Percentiles rank a stretch among this genome's conserved stretches.
phyloP scores from a whole-genome alignment of 2,797 vertebrate species.

The Paedocypris micromegethes region DNA sequence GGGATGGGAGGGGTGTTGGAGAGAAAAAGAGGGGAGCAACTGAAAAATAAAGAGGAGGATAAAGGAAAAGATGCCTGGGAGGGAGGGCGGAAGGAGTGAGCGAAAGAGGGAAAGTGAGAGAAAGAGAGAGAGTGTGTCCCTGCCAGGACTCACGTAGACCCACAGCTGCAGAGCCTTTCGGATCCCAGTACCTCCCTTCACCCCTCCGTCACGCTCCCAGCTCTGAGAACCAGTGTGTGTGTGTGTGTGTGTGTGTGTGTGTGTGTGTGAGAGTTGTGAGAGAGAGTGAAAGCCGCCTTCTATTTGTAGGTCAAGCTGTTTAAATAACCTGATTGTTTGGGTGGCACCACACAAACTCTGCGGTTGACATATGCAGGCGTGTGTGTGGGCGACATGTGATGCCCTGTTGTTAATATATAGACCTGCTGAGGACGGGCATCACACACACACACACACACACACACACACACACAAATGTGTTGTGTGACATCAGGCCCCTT shows the following conservation, averaged over 20 bases:
- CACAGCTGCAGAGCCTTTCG: slow-evolving; percentile 50
- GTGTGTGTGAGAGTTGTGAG: not conserved
- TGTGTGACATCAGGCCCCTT: slow-evolving; percentile 31
- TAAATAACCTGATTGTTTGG: slow-evolving; percentile 40
- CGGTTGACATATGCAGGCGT: slow-evolving; percentile 1
- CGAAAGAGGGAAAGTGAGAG: slow-evolving; percentile 28
- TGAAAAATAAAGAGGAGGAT: slow-evolving; percentile 36
- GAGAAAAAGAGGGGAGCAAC: slow-evolving; percentile 38
- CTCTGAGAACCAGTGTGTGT: slow-evolving; percentile 14
- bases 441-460: slow-evolving; percentile 10
- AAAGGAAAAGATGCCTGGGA: slow-evolving; percentile 36
- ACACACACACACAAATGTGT: slow-evolving; percentile 17
- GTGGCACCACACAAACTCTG: slow-evolving; percentile 16
- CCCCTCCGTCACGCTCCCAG: slow-evolving; percentile 7
- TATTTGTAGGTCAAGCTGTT: slow-evolving; percentile 43
- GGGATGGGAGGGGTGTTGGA: slow-evolving; percentile 19
- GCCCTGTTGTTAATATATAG: not conserved
- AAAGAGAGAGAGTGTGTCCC: slow-evolving; percentile 44
- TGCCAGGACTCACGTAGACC: slow-evolving; percentile 54
- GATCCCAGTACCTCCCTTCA: slow-evolving; percentile 34
- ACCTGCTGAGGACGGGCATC: slow-evolving; percentile 9
- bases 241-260: not conserved
- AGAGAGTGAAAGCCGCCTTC: slow-evolving; percentile 19
- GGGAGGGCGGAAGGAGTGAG: not conserved
- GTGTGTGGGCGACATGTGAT: not conserved